phyloP scores from a whole-genome alignment of 1,140 invertebrate genomes.

The Drosophila mayri region DNA sequence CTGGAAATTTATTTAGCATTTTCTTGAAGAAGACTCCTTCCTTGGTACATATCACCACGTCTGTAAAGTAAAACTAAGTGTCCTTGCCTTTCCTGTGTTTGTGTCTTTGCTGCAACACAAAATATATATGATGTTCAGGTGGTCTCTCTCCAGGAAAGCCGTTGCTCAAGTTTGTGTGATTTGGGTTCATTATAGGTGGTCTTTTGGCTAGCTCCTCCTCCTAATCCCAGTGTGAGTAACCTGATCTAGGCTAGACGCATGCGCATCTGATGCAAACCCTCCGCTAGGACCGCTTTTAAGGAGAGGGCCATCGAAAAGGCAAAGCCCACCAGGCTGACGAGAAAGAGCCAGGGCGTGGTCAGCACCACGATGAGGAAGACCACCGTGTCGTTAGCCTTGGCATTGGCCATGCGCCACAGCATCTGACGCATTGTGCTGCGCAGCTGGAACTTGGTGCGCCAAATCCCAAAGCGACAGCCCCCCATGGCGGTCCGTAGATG shows the following conservation, averaged over 20 bases:
- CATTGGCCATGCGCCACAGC: constrained; percentile 66
- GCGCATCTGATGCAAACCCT: constrained; percentile 22
- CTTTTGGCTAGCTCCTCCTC: background rate
- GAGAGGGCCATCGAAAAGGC: constrained; percentile 28
- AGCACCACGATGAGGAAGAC: constrained; percentile 54
- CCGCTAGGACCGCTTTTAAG: constrained; percentile 7
- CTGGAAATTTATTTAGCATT: constrained; percentile 2
- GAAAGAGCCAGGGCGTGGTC: constrained; percentile 62
- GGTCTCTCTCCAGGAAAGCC: constrained; percentile 10
- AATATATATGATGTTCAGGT: constrained; percentile 5
- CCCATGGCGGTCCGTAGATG: background rate
- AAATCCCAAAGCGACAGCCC: constrained; percentile 26
- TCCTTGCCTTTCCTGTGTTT: background rate
- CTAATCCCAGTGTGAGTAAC: background rate
- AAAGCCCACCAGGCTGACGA: constrained; percentile 55
- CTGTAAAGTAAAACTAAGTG: background rate
- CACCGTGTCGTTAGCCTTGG: constrained; percentile 54
- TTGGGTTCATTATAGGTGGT: background rate
- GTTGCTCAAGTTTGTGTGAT: constrained; percentile 4
- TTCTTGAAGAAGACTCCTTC: background rate
- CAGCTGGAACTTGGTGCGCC: constrained; percentile 51
- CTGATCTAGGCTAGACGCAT: constrained; percentile 8
- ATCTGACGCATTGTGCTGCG: constrained; percentile 50
- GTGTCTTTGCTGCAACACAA: constrained; percentile 44
- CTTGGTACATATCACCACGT: background rate